Evolutionary conservation across 2,888 invertebrate genomes (phyloP).

Genomic region (Amblyjoppa fuscipennis): DNA sequence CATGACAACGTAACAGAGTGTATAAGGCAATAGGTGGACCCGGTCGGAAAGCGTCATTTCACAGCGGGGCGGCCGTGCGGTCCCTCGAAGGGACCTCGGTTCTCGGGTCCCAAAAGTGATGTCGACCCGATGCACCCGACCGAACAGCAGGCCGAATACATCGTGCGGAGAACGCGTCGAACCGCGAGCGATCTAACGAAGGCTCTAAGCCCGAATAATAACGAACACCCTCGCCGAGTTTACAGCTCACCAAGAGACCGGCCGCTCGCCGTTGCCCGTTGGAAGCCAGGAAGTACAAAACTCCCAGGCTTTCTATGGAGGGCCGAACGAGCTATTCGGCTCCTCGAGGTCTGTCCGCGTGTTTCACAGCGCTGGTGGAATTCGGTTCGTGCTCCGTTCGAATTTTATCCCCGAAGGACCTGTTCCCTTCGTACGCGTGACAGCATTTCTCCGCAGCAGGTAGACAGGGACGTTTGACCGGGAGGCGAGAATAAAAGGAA

Average conservation of each 20-base stretch:
- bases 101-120: conserved; percentile 23
- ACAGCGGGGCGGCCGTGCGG: conserved; percentile 34
- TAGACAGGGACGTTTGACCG: conserved; percentile 31
- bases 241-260: conserved; percentile 71
- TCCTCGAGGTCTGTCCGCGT: conserved; percentile 26
- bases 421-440: conserved; percentile 21
- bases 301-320: conserved; percentile 38
- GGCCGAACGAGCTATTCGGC: not conserved
- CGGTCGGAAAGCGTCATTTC: conserved; percentile 21
- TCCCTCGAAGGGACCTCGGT: not conserved
- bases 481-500: conserved; percentile 20
- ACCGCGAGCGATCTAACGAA: conserved; percentile 49
- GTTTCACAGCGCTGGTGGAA: conserved; percentile 1
- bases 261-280: conserved; percentile 5
- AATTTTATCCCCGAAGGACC: conserved; percentile 39
- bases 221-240: conserved; percentile 58
- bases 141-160: conserved; percentile 34
- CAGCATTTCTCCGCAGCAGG: conserved; percentile 23
- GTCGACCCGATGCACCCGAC: conserved; percentile 48
- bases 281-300: not conserved
- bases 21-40: no score
- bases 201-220: conserved; percentile 50
- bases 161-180: conserved; percentile 27
- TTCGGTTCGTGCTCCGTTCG: conserved; percentile 8
- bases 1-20: no score